These are phyloP conservation scores for Megalurothrips usitatus DNA, from an alignment of 2,888 invertebrate species.

Conservation along the genomic window DNA sequence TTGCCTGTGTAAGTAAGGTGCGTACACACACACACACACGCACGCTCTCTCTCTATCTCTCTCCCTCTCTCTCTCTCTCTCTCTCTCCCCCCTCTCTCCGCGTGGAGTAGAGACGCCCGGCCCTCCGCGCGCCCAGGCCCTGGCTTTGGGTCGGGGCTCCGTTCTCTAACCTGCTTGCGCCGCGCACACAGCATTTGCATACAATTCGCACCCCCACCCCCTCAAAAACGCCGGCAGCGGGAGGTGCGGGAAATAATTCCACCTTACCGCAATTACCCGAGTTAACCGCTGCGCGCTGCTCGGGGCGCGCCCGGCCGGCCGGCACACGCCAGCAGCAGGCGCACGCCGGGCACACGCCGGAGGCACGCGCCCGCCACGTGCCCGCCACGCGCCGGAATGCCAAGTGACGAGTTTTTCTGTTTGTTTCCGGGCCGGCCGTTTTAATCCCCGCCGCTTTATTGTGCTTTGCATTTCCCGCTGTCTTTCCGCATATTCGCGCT, in stretches of 20 bases:
- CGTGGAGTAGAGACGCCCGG: too few species aligned
- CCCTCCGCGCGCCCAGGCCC: too few species aligned
- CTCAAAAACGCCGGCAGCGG: background rate
- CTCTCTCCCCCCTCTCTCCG: too few species aligned
- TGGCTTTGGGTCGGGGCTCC: background rate
- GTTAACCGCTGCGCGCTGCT: background rate
- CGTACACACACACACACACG: too few species aligned
- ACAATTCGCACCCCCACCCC: conserved; percentile 1
- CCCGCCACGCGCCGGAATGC: background rate
- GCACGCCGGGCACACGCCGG: background rate
- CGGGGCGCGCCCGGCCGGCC: background rate
- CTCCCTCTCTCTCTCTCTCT: too few species aligned
- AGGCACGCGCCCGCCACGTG: background rate
- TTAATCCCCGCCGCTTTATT: background rate
- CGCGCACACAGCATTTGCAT: conserved; percentile 22
- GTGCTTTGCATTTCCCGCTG: background rate
- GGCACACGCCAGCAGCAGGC: background rate
- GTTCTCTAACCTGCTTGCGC: conserved; percentile 21
- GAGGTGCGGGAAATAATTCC: conserved; percentile 15
- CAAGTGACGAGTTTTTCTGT: conserved; percentile 15
- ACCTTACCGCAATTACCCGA: conserved; percentile 21
- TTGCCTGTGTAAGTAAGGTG: background rate
- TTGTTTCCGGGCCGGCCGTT: background rate
- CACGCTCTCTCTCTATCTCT: too few species aligned
- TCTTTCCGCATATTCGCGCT: too few species aligned